Evolutionary conservation across 1,140 invertebrate genomes (phyloP).

Genomic region (Neotoxoptera formosana): DNA sequence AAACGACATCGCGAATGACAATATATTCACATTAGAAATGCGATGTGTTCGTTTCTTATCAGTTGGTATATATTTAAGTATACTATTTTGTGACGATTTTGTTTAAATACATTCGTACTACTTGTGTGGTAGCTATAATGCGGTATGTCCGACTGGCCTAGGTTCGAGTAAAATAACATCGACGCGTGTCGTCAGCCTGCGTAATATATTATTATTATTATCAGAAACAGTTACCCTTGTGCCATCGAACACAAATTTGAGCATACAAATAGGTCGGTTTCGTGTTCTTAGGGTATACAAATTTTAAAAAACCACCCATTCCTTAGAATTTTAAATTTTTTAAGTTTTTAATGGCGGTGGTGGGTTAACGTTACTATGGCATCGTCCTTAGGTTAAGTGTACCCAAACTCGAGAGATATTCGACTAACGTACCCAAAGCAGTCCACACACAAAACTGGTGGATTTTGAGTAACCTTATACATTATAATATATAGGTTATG

Average conservation of each 20-base stretch:
- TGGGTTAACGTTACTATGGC: no score
- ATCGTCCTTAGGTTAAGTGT: no score
- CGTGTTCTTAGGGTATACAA: neutral
- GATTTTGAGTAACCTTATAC: neutral
- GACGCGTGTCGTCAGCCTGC: neutral
- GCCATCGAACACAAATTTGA: neutral
- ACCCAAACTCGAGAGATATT: neutral
- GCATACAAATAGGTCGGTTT: no score
- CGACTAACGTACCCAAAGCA: neutral
- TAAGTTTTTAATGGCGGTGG: neutral
- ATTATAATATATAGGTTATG: neutral
- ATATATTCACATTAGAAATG: neutral
- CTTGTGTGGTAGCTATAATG: neutral
- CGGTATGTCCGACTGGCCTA: neutral
- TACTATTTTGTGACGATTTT: neutral
- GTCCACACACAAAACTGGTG: rapidly evolving
- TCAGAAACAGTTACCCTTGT: neutral
- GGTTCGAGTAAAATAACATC: no score
- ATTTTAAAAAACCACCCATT: neutral
- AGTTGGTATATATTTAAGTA: neutral
- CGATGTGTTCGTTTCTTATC: neutral
- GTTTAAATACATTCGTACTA: neutral
- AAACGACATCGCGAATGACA: neutral
- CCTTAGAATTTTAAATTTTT: neutral
- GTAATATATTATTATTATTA: neutral